phyloP scores from a whole-genome alignment of 2,797 vertebrate genomes.

The Pogonophryne albipinna region DNA sequence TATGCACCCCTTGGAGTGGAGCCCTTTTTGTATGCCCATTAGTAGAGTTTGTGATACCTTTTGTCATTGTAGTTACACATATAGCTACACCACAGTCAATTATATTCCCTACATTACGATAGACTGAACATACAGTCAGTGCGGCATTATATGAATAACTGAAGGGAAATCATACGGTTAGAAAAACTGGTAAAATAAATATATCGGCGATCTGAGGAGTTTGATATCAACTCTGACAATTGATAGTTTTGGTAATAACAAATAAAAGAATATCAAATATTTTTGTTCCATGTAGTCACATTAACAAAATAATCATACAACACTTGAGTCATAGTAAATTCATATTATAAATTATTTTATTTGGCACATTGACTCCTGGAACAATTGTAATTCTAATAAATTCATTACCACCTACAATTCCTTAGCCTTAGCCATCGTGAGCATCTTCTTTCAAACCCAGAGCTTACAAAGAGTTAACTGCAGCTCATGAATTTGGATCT shows the following conservation, averaged over 20 bases:
- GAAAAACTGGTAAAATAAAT: slow-evolving; percentile 20
- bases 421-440: not conserved
- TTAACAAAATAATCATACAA: not conserved
- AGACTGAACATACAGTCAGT: slow-evolving; percentile 39
- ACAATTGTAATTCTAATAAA: slow-evolving; percentile 1
- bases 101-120: slow-evolving; percentile 48
- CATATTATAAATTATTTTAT: too few relatives aligned
- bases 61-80: slow-evolving; percentile 58
- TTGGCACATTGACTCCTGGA: not conserved
- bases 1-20: slow-evolving; percentile 78
- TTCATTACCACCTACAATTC: not conserved
- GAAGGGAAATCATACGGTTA: slow-evolving; percentile 22
- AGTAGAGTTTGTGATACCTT: slow-evolving; percentile 68
- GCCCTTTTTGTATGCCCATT: slow-evolving; percentile 78
- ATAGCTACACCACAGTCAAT: slow-evolving; percentile 61
- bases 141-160: slow-evolving; percentile 46
- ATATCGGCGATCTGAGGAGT: slow-evolving; percentile 12
- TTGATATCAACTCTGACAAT: slow-evolving; percentile 7
- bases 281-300: too few relatives aligned
- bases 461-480: slow-evolving; percentile 62
- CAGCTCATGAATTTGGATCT: slow-evolving; percentile 51
- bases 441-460: not conserved
- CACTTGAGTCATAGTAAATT: not conserved
- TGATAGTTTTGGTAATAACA: not conserved
- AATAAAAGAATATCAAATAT: too few relatives aligned